These are phyloP conservation scores for Mesocricetus auratus DNA, from an alignment of 2,113 vertebrate species.

Conservation along the genomic window DNA sequence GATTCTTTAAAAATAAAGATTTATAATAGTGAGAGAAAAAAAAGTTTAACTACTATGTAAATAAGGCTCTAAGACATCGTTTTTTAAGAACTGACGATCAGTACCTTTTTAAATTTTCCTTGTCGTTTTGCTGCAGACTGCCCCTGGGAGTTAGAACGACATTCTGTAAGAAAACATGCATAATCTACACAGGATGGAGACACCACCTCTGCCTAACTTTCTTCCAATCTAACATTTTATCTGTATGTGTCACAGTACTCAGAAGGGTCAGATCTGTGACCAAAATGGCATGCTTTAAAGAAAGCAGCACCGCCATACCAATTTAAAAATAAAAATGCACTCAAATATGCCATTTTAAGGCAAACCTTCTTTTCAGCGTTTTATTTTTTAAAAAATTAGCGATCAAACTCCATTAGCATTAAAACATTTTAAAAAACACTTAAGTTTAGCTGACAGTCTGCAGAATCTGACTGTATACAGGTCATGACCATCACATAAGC, in stretches of 20 bases:
- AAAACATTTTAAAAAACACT: conserved; percentile 42
- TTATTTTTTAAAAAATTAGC: conserved; percentile 70
- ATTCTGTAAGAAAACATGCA: conserved; percentile 97
- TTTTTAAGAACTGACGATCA: conserved; percentile 93
- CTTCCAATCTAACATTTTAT: conserved; percentile 68
- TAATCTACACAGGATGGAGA: conserved; percentile 91
- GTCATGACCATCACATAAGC: background rate
- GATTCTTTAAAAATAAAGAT: conserved; percentile 68
- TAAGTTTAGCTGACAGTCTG: conserved; percentile 49
- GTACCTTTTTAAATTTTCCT: conserved; percentile 99
- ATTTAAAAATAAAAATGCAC: conserved; percentile 41
- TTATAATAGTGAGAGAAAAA: conserved; percentile 83
- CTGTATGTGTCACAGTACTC: conserved; percentile 67
- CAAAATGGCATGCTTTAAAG: conserved; percentile 81
- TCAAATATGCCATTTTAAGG: conserved; percentile 72
- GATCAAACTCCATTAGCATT: conserved; percentile 42
- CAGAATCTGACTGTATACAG: conserved; percentile 40
- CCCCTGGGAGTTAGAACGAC: conserved; percentile 99
- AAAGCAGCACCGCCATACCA: conserved; percentile 79
- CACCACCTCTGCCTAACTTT: conserved; percentile 84
- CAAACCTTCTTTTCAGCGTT: conserved; percentile 80
- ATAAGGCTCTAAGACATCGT: conserved; percentile 87
- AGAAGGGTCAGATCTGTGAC: conserved; percentile 74
- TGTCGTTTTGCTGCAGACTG: conserved; percentile 99
- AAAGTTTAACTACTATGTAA: conserved; percentile 85